Evolutionary conservation across 2,888 invertebrate genomes (phyloP), one percentile per base, ranked within the genome.

Genomic region (Clanis bilineata): DNA sequence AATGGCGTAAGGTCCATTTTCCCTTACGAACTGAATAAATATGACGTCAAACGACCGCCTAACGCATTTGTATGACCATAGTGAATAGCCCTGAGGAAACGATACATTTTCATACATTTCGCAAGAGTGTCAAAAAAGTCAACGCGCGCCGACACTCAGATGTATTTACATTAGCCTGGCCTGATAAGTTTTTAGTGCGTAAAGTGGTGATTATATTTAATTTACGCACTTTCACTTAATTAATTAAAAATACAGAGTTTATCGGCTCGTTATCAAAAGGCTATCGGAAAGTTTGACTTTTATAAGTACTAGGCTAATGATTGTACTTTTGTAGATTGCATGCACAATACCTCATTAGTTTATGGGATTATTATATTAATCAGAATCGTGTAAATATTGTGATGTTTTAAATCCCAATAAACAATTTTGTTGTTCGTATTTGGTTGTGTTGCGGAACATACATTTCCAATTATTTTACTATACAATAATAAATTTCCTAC

Each of bases 201-300:
- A 3, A 28, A 51, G 32, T 7, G 4, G n/a, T 12, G 28, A 51
- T 18, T 32, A 32, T 15, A 51, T 41, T 64, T 58, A 44, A 41
- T 55, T 55, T 32, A 39, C 39, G 38, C 25, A 45, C 36, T 47
- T 60, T 61, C 57, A 41, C 36, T 54, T 41, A 54, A 61, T 62
- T 56, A 56, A 51, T 51, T 51, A 25, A 39, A 51, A 36, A 58
- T 25, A 22, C 28, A 51, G 44, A 47, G 58, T 59, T 56, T 59
- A 61, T 59, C 56, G 61, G 15, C 54, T 12, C 56, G 39, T 60
- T 59, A 62, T 45, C 56, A 32, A 72, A 76, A 80, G 84, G 86
- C 77, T 84, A 86, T 85, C 85, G 54, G 47, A 66, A 62, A 74
- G 76, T 76, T 80, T 78, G 75, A 82, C 80, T 83, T 79, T 80